Evolutionary conservation across 2,113 vertebrate genomes (phyloP).

Genomic region (Phodopus roborovskii): DNA sequence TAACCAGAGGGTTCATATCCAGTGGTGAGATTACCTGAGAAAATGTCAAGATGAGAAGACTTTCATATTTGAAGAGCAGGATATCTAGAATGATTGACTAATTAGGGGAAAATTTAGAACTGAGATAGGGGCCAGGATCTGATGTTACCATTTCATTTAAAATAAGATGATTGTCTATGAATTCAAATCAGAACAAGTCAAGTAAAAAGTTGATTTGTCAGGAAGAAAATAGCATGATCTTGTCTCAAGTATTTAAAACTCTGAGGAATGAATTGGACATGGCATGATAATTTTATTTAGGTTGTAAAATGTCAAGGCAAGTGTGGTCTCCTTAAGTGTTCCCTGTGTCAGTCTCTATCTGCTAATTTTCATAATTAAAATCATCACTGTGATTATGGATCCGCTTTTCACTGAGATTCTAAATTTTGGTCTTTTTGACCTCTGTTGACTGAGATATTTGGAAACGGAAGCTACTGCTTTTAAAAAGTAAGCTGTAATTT

Average conservation of each 20-base stretch:
- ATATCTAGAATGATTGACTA: not conserved
- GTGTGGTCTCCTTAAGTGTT: constrained; percentile 74
- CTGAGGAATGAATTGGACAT: constrained; percentile 77
- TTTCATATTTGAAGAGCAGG: not conserved
- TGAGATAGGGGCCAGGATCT: not conserved
- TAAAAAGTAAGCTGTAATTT: not conserved
- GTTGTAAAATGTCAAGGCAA: constrained; percentile 74
- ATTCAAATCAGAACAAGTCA: constrained; percentile 61
- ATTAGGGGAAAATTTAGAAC: not conserved
- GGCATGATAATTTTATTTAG: constrained; percentile 80
- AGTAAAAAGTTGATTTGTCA: constrained; percentile 67
- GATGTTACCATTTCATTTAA: constrained; percentile 41
- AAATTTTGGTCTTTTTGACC: constrained; percentile 66
- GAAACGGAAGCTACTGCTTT: not conserved
- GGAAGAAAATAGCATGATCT: constrained; percentile 61
- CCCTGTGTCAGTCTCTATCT: constrained; percentile 72
- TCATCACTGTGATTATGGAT: constrained; percentile 66
- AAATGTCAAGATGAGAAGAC: not conserved
- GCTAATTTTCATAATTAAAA: constrained; percentile 80
- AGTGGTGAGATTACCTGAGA: not conserved
- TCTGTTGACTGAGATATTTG: not conserved
- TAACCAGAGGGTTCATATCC: not conserved
- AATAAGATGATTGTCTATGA: constrained; percentile 42
- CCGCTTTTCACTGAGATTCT: constrained; percentile 46
- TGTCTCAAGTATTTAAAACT: constrained; percentile 75